These are phyloP conservation scores for Okamejei kenojei DNA, from an alignment of 2,797 vertebrate species.

Conservation along the genomic window DNA sequence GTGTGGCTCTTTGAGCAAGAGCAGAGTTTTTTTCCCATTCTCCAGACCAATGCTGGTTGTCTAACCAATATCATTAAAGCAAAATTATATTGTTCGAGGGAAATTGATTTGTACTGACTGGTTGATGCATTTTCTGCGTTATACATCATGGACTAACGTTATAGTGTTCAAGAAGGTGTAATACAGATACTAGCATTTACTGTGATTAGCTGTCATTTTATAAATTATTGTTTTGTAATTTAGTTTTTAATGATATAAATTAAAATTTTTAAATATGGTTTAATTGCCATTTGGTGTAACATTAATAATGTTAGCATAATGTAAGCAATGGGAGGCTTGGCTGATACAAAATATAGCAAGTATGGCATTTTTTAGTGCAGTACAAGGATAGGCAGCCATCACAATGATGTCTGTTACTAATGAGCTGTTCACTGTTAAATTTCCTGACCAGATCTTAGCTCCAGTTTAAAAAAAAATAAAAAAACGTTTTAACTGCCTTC, in stretches of 20 bases:
- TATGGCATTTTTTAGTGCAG: background rate
- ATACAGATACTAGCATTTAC: background rate
- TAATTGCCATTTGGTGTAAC: background rate
- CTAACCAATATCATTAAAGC: background rate
- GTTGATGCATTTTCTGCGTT: background rate
- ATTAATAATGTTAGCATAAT: background rate
- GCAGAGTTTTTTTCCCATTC: background rate
- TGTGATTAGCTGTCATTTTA: background rate
- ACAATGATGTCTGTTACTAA: background rate
- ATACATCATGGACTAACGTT: background rate
- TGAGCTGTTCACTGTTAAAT: background rate
- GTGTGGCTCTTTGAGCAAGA: background rate
- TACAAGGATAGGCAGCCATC: background rate
- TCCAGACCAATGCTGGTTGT: background rate
- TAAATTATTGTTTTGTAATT: background rate
- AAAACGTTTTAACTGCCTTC: too few species aligned
- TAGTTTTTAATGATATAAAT: too few species aligned
- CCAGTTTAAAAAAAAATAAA: too few species aligned
- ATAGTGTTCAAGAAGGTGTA: background rate
- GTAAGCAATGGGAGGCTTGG: background rate
- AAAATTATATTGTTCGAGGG: background rate
- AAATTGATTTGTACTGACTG: background rate
- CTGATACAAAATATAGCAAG: background rate
- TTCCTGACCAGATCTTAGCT: background rate
- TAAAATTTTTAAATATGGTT: background rate